phyloP scores from a whole-genome alignment of 2,113 vertebrate species.

The Mustela nigripes region DNA sequence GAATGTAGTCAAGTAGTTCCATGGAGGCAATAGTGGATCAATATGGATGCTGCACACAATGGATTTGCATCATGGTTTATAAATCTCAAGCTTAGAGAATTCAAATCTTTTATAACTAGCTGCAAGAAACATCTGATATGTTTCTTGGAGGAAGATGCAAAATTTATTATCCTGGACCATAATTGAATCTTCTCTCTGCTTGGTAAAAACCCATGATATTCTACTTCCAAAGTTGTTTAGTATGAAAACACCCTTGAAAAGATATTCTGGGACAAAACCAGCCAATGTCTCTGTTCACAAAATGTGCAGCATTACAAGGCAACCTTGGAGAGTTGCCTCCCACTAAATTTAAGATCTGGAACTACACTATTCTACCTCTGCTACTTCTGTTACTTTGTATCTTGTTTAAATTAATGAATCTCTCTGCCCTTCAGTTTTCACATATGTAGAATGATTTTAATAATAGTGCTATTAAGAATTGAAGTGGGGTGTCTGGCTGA shows the following conservation, averaged over 20 bases:
- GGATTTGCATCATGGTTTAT: neutral
- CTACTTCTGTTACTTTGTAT: neutral
- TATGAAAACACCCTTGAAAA: neutral
- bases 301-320: neutral
- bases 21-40: neutral
- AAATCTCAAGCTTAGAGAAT: neutral
- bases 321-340: neutral
- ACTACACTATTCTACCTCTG: neutral
- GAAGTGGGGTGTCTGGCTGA: neutral
- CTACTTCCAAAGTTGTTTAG: neutral
- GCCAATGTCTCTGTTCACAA: neutral
- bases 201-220: neutral
- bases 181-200: neutral
- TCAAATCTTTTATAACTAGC: neutral
- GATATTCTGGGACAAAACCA: neutral
- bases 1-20: neutral
- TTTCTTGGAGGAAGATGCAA: neutral
- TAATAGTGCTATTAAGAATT: neutral
- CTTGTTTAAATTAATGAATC: neutral
- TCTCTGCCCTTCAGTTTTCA: neutral
- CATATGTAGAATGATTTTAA: neutral
- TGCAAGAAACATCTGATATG: neutral
- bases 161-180: neutral
- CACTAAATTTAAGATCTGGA: neutral
- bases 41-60: neutral